Percentiles rank a stretch among this genome's conserved stretches.
Evolutionary conservation across 2,797 vertebrate species (phyloP).

Genomic region (Halcyon smyrnensis): DNA sequence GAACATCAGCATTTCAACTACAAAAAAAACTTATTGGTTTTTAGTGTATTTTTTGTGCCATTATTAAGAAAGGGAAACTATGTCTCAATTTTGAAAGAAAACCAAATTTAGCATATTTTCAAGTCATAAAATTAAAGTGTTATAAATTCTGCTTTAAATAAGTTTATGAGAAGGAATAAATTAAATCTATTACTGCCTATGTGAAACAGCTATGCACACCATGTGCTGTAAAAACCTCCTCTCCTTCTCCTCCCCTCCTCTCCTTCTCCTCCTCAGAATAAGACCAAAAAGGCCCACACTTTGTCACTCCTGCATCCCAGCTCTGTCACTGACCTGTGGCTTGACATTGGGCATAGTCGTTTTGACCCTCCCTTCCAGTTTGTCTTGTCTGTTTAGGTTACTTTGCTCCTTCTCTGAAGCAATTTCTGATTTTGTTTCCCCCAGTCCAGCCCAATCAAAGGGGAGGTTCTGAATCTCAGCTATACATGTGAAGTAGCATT

Average conservation of each 20-base stretch:
- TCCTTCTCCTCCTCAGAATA: background rate
- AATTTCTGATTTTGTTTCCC: background rate
- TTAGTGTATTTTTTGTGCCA: background rate
- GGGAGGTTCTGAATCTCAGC: background rate
- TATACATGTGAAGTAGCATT: background rate
- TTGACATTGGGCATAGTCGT: background rate
- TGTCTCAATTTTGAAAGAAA: background rate
- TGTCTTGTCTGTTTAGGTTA: background rate
- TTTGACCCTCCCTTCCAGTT: background rate
- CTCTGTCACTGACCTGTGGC: background rate
- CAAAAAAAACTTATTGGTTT: too few species aligned
- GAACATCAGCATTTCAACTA: background rate
- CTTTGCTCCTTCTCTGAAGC: background rate
- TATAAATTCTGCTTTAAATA: background rate
- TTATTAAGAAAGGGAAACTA: background rate
- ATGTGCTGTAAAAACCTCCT: fast-evolving
- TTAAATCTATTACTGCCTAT: background rate
- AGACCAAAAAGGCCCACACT: background rate
- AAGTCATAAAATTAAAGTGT: background rate
- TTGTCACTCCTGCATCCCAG: background rate
- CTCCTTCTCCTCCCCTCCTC: background rate
- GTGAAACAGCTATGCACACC: background rate
- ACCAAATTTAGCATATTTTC: background rate
- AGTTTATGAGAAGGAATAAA: background rate
- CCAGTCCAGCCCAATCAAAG: background rate